These are phyloP conservation scores for Mandrillus leucophaeus DNA, from an alignment of 2,113 vertebrate genomes.

Conservation along the genomic window DNA sequence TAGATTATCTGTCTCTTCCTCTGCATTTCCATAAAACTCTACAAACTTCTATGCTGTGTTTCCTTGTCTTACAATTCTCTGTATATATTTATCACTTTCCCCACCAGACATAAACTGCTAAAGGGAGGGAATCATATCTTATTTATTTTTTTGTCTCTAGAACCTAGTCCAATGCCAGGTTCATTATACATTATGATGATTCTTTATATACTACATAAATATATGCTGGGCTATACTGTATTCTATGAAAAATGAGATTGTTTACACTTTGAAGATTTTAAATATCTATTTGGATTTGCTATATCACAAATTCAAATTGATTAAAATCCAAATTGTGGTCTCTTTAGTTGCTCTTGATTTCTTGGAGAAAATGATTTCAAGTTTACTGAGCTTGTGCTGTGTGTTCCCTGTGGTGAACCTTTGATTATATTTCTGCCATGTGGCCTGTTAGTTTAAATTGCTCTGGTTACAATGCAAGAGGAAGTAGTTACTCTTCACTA, in stretches of 20 bases:
- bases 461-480: constrained; percentile 64
- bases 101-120: not conserved
- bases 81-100: not conserved
- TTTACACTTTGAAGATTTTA: constrained; percentile 5
- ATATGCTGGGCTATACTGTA: not conserved
- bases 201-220: not conserved
- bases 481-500: constrained; percentile 61
- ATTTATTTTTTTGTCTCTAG: constrained; percentile 1
- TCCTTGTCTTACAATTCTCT: not conserved
- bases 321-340: constrained; percentile 18
- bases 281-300: constrained; percentile 14
- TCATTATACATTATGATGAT: not conserved
- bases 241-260: not conserved
- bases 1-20: not conserved
- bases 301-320: not conserved
- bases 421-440: constrained; percentile 62
- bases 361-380: constrained; percentile 45
- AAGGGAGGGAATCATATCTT: not conserved
- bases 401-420: constrained; percentile 39
- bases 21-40: not conserved
- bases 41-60: not conserved
- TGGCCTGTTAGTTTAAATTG: constrained; percentile 53
- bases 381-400: not conserved
- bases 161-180: not conserved
- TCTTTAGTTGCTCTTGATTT: not conserved